Conservation (phyloP, 2,113 vertebrate species). For the Mesitornis unicolor region DNA sequence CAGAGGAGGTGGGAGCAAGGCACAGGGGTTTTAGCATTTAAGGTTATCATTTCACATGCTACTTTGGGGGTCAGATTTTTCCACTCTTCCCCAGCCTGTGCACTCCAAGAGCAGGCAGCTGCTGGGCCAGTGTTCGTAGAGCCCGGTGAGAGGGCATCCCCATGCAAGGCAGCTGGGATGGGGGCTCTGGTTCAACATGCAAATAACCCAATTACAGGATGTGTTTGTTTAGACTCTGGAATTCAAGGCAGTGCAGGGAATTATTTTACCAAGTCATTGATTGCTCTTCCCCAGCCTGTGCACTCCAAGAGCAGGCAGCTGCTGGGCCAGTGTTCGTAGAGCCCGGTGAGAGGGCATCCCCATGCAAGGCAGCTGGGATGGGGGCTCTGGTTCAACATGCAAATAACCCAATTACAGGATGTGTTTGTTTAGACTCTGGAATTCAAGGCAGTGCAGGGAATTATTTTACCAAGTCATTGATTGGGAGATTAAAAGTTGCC, state of each 20-base stretch:
- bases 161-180: neutral
- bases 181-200: neutral
- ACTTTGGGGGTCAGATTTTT: neutral
- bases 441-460: neutral
- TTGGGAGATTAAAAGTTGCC: neutral
- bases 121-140: neutral
- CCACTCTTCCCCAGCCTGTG: neutral
- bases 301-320: no score
- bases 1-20: neutral
- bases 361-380: neutral
- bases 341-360: fast-evolving
- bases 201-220: neutral
- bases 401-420: neutral
- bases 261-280: neutral
- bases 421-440: fast-evolving
- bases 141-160: fast-evolving
- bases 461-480: neutral
- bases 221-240: fast-evolving
- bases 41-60: neutral
- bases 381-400: neutral
- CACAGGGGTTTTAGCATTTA: neutral
- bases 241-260: neutral
- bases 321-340: neutral
- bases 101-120: no score
- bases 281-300: no score